Conservation (phyloP, 2,113 vertebrate genomes). For the Ovis aries region ARS-UI_Ramb_v3.0 NC_056065.1:57264501-57265000, state of each 20-base stretch:
- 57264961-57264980: neutral
- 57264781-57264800: neutral
- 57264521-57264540: neutral
- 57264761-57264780: neutral
- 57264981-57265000: neutral
- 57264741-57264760: neutral
- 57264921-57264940: neutral
- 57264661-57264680: neutral
- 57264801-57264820: neutral
- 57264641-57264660: neutral
- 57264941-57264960: neutral
- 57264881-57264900: neutral
- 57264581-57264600: neutral
- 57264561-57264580: neutral
- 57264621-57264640: neutral
- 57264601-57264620: neutral
- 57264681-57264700: neutral
- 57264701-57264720: neutral
- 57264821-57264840: neutral
- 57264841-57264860: neutral
- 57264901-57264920: neutral
- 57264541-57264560: neutral
- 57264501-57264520: neutral
- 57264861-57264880: neutral
- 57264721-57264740: constrained; percentile 1